phyloP scores from a whole-genome alignment of 2,797 vertebrate genomes.

The Pseudocheirus occidentalis region DNA sequence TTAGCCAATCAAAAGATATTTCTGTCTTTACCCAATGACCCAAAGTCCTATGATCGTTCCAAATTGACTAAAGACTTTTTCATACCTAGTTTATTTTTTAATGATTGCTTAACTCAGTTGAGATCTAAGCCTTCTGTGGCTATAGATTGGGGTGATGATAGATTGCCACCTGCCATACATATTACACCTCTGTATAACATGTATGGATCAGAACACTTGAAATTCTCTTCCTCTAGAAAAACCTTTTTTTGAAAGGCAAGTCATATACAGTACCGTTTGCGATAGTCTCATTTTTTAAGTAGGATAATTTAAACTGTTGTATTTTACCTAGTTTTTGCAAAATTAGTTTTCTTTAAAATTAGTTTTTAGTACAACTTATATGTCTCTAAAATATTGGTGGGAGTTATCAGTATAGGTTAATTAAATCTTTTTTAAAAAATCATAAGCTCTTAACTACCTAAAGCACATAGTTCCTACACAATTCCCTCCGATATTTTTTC shows the following conservation, averaged over 20 bases:
- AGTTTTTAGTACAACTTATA: neutral
- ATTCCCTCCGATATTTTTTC: neutral
- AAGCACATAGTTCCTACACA: neutral
- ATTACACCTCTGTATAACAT: neutral
- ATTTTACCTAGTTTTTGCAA: neutral
- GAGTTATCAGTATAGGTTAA: neutral
- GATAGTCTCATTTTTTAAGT: neutral
- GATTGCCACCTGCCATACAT: too few relatives aligned
- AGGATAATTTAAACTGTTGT: neutral
- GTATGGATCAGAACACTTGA: neutral
- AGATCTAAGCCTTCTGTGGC: neutral
- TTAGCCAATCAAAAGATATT: neutral
- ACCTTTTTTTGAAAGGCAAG: neutral
- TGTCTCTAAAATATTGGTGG: accelerated
- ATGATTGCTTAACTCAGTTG: neutral
- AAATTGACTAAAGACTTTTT: neutral
- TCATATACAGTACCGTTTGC: neutral
- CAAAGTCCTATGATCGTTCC: neutral
- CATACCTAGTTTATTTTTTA: neutral
- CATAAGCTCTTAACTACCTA: neutral
- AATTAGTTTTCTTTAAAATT: neutral
- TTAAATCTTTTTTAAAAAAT: neutral
- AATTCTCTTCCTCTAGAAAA: neutral
- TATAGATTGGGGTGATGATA: neutral
- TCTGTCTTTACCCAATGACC: neutral